phyloP scores from a whole-genome alignment of 2,888 invertebrate genomes.

The Epirrhoe tristata region DNA sequence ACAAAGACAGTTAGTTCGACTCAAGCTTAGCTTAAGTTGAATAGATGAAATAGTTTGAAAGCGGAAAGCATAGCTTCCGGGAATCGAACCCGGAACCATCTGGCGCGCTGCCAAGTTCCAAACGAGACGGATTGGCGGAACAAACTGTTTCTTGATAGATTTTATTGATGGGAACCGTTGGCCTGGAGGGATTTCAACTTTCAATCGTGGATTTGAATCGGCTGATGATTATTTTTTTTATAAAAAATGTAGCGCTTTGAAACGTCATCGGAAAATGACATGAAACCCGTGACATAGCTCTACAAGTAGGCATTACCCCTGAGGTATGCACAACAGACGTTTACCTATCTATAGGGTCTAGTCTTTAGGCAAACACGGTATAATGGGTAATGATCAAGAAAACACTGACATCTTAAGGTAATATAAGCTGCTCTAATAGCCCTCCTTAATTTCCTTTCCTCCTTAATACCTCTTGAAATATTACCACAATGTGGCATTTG shows the following conservation, averaged over 20 bases:
- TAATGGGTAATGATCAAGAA: background rate
- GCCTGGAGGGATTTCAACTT: background rate
- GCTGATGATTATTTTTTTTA: too few species aligned
- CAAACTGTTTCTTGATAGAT: slow-evolving; percentile 15
- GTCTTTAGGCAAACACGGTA: too few species aligned
- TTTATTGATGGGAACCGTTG: slow-evolving; percentile 21
- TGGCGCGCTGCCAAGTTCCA: slow-evolving; percentile 50
- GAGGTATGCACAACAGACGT: too few species aligned
- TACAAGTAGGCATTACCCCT: too few species aligned
- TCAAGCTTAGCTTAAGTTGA: background rate
- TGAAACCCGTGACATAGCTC: too few species aligned
- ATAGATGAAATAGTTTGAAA: slow-evolving; percentile 26
- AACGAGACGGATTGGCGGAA: slow-evolving; percentile 26
- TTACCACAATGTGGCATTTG: slow-evolving; percentile 36
- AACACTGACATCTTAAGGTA: slow-evolving; percentile 20
- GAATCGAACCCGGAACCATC: slow-evolving; percentile 56
- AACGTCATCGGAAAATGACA: too few species aligned
- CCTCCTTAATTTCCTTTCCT: slow-evolving; percentile 32
- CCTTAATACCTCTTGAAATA: slow-evolving; percentile 38
- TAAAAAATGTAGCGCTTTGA: too few species aligned
- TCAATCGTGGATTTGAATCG: too few species aligned
- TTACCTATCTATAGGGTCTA: too few species aligned
- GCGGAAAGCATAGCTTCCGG: slow-evolving; percentile 42
- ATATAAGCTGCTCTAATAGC: slow-evolving; percentile 35
- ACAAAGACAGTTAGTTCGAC: background rate